Evolutionary conservation across 2,797 vertebrate species (phyloP).

Genomic region (Sebastes hopkinsi): DNA sequence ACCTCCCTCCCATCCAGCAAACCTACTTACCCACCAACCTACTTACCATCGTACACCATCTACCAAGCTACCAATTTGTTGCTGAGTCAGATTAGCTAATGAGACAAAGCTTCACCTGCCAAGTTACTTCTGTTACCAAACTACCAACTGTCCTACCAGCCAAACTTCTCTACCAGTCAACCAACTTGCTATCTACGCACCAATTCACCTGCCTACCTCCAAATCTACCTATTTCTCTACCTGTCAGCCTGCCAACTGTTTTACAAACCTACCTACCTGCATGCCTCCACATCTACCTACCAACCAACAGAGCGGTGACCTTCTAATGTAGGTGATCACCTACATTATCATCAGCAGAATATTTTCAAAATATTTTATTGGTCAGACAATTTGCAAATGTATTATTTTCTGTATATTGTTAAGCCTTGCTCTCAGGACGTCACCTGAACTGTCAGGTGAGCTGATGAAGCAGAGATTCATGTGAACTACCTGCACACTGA

Average conservation of each 20-base stretch:
- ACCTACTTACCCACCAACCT: too few relatives aligned
- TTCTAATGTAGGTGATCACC: neutral
- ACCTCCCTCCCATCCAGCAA: too few relatives aligned
- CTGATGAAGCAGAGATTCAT: neutral
- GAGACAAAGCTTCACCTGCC: neutral
- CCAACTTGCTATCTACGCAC: too few relatives aligned
- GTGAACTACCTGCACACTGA: conserved; percentile 26
- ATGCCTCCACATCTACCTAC: neutral
- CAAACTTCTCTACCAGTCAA: too few relatives aligned
- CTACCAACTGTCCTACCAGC: neutral
- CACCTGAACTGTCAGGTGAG: neutral
- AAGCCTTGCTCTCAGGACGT: neutral
- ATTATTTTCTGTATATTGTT: neutral
- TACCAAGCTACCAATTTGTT: neutral
- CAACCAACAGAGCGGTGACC: neutral
- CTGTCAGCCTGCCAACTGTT: neutral
- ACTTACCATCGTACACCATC: too few relatives aligned
- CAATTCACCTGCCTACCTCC: neutral
- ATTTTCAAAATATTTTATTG: neutral
- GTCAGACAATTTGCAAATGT: neutral
- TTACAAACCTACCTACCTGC: neutral
- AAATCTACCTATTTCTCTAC: neutral
- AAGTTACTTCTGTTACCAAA: too few relatives aligned
- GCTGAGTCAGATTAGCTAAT: neutral
- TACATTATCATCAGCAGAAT: too few relatives aligned